phyloP scores from a whole-genome alignment of 2,888 invertebrate species.

The Mesorhabditis sp. region DNA sequence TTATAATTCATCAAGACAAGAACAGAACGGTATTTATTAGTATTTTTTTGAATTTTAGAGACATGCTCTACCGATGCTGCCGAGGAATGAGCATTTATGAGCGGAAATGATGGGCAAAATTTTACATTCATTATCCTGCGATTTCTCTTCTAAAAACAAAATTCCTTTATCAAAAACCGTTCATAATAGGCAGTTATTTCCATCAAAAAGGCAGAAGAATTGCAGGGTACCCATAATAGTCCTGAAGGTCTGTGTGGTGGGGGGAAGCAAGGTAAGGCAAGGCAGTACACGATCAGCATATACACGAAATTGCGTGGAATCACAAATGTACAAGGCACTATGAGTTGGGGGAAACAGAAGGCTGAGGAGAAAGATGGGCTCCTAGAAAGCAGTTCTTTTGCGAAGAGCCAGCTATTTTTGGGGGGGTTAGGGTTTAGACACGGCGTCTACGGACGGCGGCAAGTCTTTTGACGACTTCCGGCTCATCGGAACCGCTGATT shows the following conservation, averaged over 20 bases:
- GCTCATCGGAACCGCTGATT: constrained; percentile 5
- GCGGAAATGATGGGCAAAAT: no score
- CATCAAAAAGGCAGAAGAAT: background rate
- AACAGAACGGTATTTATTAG: no score
- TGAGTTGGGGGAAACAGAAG: background rate
- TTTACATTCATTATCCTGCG: no score
- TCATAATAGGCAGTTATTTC: no score
- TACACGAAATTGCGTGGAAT: background rate
- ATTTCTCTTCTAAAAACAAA: no score
- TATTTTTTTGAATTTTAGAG: no score
- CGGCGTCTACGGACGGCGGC: constrained; percentile 5
- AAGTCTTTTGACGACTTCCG: background rate
- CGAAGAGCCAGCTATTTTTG: background rate
- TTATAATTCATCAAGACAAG: no score
- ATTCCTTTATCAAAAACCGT: no score
- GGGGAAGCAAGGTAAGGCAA: background rate
- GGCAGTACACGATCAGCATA: background rate
- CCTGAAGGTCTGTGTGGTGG: background rate
- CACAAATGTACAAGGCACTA: constrained; percentile 6
- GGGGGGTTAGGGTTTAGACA: background rate
- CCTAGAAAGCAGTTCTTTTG: background rate
- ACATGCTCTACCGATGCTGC: no score
- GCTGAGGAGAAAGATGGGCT: no score
- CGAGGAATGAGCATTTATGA: no score
- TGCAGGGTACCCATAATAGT: constrained; percentile 2